Base-by-base conservation (phyloP, 2,888 invertebrate species). In the Tortrix viridana region DNA sequence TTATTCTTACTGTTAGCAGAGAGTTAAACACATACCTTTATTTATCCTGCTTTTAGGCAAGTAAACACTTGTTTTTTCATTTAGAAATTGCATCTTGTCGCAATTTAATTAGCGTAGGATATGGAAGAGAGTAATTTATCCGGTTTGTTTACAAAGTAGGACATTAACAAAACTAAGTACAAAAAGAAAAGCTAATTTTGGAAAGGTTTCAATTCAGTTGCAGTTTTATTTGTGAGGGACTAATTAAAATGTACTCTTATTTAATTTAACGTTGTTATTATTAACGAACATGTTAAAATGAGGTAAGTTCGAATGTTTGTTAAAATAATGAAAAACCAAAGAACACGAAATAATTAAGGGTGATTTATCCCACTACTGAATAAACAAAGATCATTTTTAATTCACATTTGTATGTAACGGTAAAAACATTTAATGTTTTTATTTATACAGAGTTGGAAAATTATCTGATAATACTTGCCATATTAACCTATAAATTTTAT, bases 1-100 rank as follows among this genome's bases (percentile, higher is more conserved):
- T 53, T 22, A 41, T 37, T 41, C 38, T 14, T 7, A 37, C 41
- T 41, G 41, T n/a, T 19, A 53, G 53, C 53, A 53, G 37, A n/a
- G 37, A 52, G 52, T 52, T 52, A 52, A 52, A 32, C 38, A 52
- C 53, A 22, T 53, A 16, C 43, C 18, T 55, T 20, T 22, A 54
- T 54, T 55, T 44, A 44, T 55, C 44, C 22, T 18, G 44, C 23
- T 23, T 43, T 41, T 23, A 23, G 7, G 23, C 19, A 55, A 55
- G 44, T 55, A 55, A 55, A 55, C 54, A 54, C 32, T 43, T 54
- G 44, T 14, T 54, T 54, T 54, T 54, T 44, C 41, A 23, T 54
- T 23, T 18, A 26, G 54, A 44, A 44, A 54, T 54, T 54, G 54
- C 54, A 54, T 46, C 19, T 46, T 26, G 54, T 43, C 23, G 26